A percentile compares a stretch with the other conserved stretches of the same genome.
These are phyloP conservation scores for Habroteleia sp. DNA, from an alignment of 2,888 invertebrate genomes.

Conservation along the genomic window DNA sequence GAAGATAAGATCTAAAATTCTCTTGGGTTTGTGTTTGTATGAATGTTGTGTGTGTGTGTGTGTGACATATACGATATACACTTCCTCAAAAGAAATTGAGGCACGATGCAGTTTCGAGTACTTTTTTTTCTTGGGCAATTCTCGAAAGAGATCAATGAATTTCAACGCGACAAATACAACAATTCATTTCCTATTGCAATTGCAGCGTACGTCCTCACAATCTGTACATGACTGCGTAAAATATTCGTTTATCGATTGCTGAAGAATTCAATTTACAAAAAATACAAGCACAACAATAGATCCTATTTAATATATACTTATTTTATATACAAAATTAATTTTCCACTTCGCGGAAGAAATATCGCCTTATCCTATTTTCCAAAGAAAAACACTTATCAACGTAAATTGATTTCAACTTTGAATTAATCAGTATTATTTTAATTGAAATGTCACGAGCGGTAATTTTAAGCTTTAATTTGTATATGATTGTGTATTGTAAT, in stretches of 20 bases:
- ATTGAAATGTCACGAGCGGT: too few relatives aligned
- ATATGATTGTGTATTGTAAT: too few relatives aligned
- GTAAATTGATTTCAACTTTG: too few relatives aligned
- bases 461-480: too few relatives aligned
- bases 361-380: too few relatives aligned
- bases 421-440: too few relatives aligned
- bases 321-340: constrained; percentile 14
- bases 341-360: background rate
- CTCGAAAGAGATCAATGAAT: constrained; percentile 35
- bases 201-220: constrained; percentile 15
- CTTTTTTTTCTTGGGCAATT: constrained; percentile 29
- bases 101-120: constrained; percentile 10
- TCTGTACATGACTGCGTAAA: constrained; percentile 23
- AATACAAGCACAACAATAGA: too few relatives aligned
- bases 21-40: constrained; percentile 22
- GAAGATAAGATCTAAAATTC: constrained; percentile 19
- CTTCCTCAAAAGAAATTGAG: constrained; percentile 40
- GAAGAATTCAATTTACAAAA: constrained; percentile 30
- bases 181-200: constrained; percentile 36
- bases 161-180: constrained; percentile 27
- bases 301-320: too few relatives aligned
- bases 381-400: too few relatives aligned
- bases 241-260: constrained; percentile 32
- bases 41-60: too few relatives aligned
- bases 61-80: constrained; percentile 1